These are phyloP conservation scores for Watsonalla cultraria DNA, from an alignment of 2,888 invertebrate species.

Conservation along the genomic window DNA sequence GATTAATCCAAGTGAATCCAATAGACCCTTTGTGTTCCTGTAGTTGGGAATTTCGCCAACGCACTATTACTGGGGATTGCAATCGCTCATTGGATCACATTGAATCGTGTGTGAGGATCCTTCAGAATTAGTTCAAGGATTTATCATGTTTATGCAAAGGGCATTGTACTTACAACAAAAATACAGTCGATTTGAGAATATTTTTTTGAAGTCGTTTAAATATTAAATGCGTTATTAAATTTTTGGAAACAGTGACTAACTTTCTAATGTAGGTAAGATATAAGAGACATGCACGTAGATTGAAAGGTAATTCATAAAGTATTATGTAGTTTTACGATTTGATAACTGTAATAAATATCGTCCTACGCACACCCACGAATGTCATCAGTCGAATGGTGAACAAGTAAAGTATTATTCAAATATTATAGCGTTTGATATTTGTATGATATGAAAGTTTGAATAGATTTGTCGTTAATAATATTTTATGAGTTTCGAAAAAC, in stretches of 20 bases:
- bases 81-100: constrained; percentile 27
- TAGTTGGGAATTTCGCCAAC: constrained; percentile 11
- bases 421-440: constrained; percentile 11
- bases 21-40: constrained; percentile 13
- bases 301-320: constrained; percentile 21
- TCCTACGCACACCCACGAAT: constrained; percentile 39
- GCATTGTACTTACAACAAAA: too few species aligned
- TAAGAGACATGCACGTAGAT: constrained; percentile 11
- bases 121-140: too few species aligned
- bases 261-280: constrained; percentile 8
- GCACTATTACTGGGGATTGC: constrained; percentile 14
- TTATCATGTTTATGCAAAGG: too few species aligned
- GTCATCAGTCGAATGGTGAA: constrained; percentile 14
- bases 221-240: too few species aligned
- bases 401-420: constrained; percentile 13
- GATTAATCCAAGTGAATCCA: constrained; percentile 24
- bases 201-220: too few species aligned
- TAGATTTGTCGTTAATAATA: constrained; percentile 9
- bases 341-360: constrained; percentile 32
- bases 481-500: constrained; percentile 4
- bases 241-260: too few species aligned
- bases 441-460: constrained; percentile 13
- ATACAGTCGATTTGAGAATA: too few species aligned
- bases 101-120: constrained; percentile 21
- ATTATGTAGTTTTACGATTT: constrained; percentile 18